Base-by-base conservation (phyloP, 2,888 invertebrate species). In the Epirrhoe tristata region DNA sequence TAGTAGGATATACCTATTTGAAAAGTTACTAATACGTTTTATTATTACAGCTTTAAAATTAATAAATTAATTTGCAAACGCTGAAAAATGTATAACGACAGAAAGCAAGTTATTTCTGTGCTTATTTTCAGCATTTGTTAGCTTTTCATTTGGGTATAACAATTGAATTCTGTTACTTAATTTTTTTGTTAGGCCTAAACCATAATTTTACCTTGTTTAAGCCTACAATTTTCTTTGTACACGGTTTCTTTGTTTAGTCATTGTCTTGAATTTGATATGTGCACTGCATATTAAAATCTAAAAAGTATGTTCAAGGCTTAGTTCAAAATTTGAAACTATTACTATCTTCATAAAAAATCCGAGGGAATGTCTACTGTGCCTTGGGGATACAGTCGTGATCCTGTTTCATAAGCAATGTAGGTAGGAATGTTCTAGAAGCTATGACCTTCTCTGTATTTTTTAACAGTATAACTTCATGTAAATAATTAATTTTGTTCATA, bases 211-310 rank as follows among this genome's bases (percentile, higher is more conserved):
- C 51, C 17, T 58, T 39, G 39, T 39, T 39, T 24, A 31, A 58
- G 48, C 31, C 32, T 6, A n/a, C 16, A 8, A 32, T 58, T 58
- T 58, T 58, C 48, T 50, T 58, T 58, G 31, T 10, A 14, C 14
- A 34, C 1, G 34, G 31, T 24, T 48, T 55, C 16, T 46, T 58
- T 50, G 58, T 46, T 46, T 46, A 39, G 39, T 12, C 39, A 7
- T 14, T n/a, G 5, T 14, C 46, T 46, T 43, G 5, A n/a, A 46
- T 46, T 46, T n/a, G n/a, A 46, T 12, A 12, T 10, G 12, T 39
- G 39, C 39, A 32, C 3, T 32, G 6, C 32, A 5, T 5, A 32
- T 12, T 1, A 39, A 10, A 12, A 10, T 0, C 12, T 39, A 10
- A 39, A 39, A 2, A 10, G 39, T 12, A 39, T 10, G 12, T 39